Conservation (phyloP, 1,140 invertebrate species). For the Drosophila suzukii region DNA sequence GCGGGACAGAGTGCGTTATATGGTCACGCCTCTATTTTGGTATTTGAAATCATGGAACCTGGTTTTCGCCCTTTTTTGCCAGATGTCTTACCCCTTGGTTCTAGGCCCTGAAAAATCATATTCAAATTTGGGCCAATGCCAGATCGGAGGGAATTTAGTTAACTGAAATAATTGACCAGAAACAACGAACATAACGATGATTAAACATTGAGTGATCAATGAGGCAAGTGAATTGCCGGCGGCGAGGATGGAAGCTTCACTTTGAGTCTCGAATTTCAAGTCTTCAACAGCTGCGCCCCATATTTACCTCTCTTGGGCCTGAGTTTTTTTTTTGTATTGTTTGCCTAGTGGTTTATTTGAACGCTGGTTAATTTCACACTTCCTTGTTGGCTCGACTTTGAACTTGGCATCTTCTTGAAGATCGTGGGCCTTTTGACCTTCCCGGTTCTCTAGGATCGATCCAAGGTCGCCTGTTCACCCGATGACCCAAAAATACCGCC, state of each 20-base stretch:
- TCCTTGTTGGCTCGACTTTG: constrained; percentile 61
- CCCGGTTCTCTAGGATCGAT: constrained; percentile 27
- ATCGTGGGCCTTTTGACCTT: constrained; percentile 52
- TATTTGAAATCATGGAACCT: constrained; percentile 5
- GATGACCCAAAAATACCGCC: constrained; percentile 59
- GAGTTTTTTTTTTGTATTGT: background rate
- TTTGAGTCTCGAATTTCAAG: constrained; percentile 27
- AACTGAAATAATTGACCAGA: constrained; percentile 10
- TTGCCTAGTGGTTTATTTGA: constrained; percentile 25
- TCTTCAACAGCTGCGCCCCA: constrained; percentile 27
- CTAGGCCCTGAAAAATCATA: constrained; percentile 4
- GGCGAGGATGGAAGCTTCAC: constrained; percentile 39
- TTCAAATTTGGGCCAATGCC: constrained; percentile 40
- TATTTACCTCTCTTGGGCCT: constrained; percentile 29
- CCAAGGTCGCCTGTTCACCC: constrained; percentile 19
- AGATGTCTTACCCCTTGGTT: background rate
- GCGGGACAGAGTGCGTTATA: background rate
- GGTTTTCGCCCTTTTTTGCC: background rate
- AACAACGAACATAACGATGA: constrained; percentile 18
- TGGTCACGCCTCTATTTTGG: background rate
- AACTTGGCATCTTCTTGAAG: constrained; percentile 49
- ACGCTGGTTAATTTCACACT: constrained; percentile 43
- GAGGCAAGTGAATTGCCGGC: constrained; percentile 40
- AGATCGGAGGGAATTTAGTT: background rate
- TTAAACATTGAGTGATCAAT: constrained; percentile 39